Base-by-base conservation (phyloP, 2,797 vertebrate species). In the Linurgus olivaceus region DNA sequence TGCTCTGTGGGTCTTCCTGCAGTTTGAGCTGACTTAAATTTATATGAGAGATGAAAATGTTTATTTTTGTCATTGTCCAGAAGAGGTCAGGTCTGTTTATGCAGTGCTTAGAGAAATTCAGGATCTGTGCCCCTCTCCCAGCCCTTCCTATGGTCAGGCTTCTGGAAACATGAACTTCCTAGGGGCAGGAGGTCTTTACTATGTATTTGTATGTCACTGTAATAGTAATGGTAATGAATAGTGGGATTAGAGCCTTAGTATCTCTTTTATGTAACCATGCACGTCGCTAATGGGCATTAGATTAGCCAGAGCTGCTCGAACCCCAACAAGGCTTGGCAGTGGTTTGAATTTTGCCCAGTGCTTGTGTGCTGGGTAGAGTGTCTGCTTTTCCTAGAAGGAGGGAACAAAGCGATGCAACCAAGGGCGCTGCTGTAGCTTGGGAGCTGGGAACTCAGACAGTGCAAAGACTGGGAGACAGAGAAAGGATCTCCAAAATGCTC, bases 291-390 rank as follows among this genome's bases (percentile, higher is more conserved):
- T 52, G 54, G 86, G 17, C 38, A 16, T 55, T 52, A 72, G 93
- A 94, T 86, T 58, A 94, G 77, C 67, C 45, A 88, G 84, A 88
- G 55, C 52, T 80, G 74, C 65, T 94, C 93, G 48, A 93, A 91
- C 58, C 82, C 52, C 57, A 45, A 47, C 50, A 45, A 37, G 2
- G 28, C 62, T 75, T 67, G 37, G 78, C 54, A 85, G 61, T 20
- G 47, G 21, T 35, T 74, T 87, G 50, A 77, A 88, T 86, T 91
- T 78, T 87, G 71, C 42, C 45, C 31, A n/a, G 35, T 26, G 50
- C 11, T 81, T 2, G 1, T 48, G 33, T 19, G 28, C 31, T 5
- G 13, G 5, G 28, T 29, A 21, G 93, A 82, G 26, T 0, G 2
- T 33, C 45, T 79, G 45, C 33, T 75, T 87, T 93, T 82, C 77